Evolutionary conservation across 2,797 vertebrate species (phyloP).

Genomic region (Sylvia borin): DNA sequence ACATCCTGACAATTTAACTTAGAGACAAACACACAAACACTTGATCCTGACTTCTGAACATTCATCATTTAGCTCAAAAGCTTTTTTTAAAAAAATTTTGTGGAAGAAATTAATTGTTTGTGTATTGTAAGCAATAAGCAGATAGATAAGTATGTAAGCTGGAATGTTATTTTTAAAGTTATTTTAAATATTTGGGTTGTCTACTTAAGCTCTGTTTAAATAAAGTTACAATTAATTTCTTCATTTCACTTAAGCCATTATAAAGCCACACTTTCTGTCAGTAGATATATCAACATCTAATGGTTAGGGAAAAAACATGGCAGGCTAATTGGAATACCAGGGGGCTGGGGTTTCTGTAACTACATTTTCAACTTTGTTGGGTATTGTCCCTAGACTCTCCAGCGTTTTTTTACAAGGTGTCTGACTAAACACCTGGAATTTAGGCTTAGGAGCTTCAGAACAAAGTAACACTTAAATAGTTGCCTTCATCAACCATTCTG

Average conservation of each 20-base stretch:
- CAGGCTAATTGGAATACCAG: not conserved
- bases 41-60: not conserved
- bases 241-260: not conserved
- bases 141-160: not conserved
- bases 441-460: not conserved
- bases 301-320: not conserved
- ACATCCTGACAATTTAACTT: not conserved
- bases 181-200: slow-evolving; percentile 43
- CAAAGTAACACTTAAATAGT: not conserved
- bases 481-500: not conserved
- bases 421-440: not conserved
- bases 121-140: not conserved
- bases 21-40: not conserved
- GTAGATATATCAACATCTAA: not conserved
- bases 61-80: not conserved
- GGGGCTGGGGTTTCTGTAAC: not conserved
- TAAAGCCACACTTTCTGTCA: not conserved
- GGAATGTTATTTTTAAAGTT: slow-evolving; percentile 5
- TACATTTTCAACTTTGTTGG: not conserved
- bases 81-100: not conserved
- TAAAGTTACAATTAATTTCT: not conserved
- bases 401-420: not conserved
- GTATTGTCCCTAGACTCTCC: not conserved
- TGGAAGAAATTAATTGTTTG: not conserved
- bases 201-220: slow-evolving; percentile 18